Base-by-base conservation (phyloP, 1,140 invertebrate genomes). In the Lethocerus indicus region DNA sequence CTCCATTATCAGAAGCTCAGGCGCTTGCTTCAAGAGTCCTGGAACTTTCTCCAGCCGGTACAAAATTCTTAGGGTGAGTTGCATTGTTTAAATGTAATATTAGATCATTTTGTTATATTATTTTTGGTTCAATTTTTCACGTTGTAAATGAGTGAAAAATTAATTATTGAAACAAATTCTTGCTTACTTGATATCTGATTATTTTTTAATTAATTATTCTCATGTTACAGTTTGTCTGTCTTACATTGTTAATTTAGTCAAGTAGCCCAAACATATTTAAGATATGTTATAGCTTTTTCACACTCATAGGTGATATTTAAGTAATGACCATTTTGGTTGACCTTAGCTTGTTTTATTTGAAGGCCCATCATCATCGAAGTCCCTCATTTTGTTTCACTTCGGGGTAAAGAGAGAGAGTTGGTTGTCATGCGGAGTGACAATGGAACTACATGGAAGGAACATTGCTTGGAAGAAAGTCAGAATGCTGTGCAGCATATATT, bases 401-500 rank as follows among this genome's bases (percentile, higher is more conserved):
- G 90, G 55, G 90, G 87, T 42, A 83, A 83, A 53, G 92, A 98
- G 65, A 75, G 93, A 46, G 93, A 97, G 71, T 87, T 96, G 50
- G 81, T 94, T 7, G 83, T 97, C 51, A 68, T 96, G 54, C 73
- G 93, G 56, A 94, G 89, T 39, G 90, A 98, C 65, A 90, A 93
- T 60, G 93, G 93, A 46, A 87, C 95, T 63, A 89, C 83, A 18
- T 98, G 93, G 93, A 79, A 87, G 53, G 93, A 98, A 64, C 92
- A 97, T 64, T 88, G 87, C 42, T 73, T 96, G 48, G 89, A 96
- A 58, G 92, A 93, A 27, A 89, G 91, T 42, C 93, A 98, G 66
- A 93, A 98, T 63, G 89, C 94, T 32, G 87, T 98, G 4, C 89
- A 96, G 63, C 91, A 98, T 62, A 90, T 95, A 39, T 71, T 95